A percentile compares a stretch with the other conserved stretches of the same genome.
phyloP scores from a whole-genome alignment of 2,113 vertebrate species.

The Sarotherodon lohbergeri region DNA sequence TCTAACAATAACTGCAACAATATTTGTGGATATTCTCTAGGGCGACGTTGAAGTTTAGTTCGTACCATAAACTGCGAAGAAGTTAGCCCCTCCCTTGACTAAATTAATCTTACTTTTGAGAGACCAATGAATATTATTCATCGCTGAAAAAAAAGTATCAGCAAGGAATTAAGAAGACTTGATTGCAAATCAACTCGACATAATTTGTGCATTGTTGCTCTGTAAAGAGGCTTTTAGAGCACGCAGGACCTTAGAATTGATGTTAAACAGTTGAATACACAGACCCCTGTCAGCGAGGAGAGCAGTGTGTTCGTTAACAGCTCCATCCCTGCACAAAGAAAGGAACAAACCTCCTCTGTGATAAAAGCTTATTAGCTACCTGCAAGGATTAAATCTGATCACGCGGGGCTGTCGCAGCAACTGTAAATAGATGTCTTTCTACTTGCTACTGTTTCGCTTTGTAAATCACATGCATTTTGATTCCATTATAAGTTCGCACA shows the following conservation, averaged over 20 bases:
- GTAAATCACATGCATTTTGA: constrained; percentile 26
- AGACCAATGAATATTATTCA: background rate
- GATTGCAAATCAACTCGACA: background rate
- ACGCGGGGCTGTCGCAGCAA: background rate
- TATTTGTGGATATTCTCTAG: background rate
- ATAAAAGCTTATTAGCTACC: constrained; percentile 52
- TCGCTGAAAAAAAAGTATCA: background rate
- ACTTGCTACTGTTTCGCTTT: constrained; percentile 7
- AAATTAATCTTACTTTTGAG: background rate
- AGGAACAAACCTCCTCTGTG: constrained; percentile 18
- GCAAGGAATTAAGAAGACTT: background rate
- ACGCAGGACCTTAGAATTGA: constrained; percentile 3
- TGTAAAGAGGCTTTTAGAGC: constrained; percentile 2
- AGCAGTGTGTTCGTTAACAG: background rate
- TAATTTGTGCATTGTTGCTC: constrained; percentile 13
- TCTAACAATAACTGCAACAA: background rate
- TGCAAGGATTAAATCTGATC: constrained; percentile 46
- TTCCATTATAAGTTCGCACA: constrained; percentile 7
- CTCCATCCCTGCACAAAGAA: constrained; percentile 26
- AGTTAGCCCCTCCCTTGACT: background rate
- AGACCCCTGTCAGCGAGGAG: background rate
- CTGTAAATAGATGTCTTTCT: constrained; percentile 32
- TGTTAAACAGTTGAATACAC: constrained; percentile 31
- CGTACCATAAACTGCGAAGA: background rate
- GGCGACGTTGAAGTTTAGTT: background rate